Evolutionary conservation across 2,888 invertebrate species (phyloP).

Genomic region (Lasioglossum lativentre): DNA sequence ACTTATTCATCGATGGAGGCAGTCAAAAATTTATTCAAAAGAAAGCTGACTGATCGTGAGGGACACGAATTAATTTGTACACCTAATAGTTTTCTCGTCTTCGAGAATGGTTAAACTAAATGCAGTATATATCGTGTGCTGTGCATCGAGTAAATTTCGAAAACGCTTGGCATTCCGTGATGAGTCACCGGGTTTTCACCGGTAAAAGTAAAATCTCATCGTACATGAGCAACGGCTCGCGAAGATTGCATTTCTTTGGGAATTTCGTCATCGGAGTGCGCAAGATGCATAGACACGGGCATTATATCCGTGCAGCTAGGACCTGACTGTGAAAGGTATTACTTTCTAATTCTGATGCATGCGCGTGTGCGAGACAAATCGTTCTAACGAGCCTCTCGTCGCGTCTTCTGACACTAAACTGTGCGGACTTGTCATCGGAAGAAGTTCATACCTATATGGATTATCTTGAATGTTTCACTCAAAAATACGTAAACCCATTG

Average conservation of each 20-base stretch:
- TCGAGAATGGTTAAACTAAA: neutral
- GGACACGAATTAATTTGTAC: too few relatives aligned
- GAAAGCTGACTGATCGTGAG: too few relatives aligned
- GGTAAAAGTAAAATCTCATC: slow-evolving; percentile 42
- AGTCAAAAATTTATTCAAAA: neutral
- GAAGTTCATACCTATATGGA: neutral
- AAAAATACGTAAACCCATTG: neutral
- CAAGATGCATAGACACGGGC: slow-evolving; percentile 17
- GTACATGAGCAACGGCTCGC: neutral
- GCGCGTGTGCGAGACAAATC: slow-evolving; percentile 19
- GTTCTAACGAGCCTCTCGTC: slow-evolving; percentile 22
- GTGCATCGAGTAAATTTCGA: neutral
- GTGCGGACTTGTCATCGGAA: neutral
- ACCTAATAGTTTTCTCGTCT: too few relatives aligned
- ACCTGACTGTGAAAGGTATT: slow-evolving; percentile 50
- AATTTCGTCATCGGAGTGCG: slow-evolving; percentile 3
- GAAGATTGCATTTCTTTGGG: slow-evolving; percentile 27
- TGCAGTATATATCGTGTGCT: neutral
- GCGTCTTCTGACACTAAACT: neutral
- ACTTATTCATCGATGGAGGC: neutral
- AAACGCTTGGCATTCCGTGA: neutral
- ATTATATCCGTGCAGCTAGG: slow-evolving; percentile 38
- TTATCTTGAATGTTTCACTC: neutral
- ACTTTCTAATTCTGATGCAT: slow-evolving; percentile 68
- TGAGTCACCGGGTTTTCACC: slow-evolving; percentile 46